Percentiles rank a stretch among this genome's conserved stretches.
Conservation (phyloP, 2,888 invertebrate species). For the Coelinius sp. region DNA sequence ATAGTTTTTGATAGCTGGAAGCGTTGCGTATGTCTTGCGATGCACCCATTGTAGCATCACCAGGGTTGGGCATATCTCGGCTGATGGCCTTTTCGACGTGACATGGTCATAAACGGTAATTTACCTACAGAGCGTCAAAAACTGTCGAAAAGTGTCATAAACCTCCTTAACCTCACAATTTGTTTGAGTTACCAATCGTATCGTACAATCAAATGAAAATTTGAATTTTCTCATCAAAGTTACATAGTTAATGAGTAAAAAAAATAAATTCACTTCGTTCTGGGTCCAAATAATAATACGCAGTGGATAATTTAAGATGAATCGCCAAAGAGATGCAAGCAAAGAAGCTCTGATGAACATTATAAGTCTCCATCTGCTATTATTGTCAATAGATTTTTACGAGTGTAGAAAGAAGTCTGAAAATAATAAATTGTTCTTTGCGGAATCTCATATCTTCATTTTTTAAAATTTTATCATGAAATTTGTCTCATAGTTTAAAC, state of each 20-base stretch:
- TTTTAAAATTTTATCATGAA: background rate
- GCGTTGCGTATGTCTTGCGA: too few relatives aligned
- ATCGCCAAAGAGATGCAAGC: background rate
- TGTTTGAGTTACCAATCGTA: too few relatives aligned
- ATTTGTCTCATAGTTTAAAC: background rate
- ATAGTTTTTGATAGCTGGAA: too few relatives aligned
- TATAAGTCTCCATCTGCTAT: background rate
- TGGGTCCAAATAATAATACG: background rate
- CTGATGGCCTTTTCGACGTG: background rate
- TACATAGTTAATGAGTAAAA: background rate
- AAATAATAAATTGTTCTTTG: background rate
- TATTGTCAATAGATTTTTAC: background rate
- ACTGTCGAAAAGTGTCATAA: background rate
- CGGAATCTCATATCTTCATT: background rate
- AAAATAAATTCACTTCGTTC: background rate
- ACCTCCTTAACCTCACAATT: background rate
- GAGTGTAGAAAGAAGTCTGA: background rate
- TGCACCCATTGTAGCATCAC: too few relatives aligned
- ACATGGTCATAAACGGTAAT: background rate
- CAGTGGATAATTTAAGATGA: background rate
- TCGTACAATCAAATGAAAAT: background rate
- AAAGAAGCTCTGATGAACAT: background rate
- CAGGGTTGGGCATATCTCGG: background rate
- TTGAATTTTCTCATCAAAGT: background rate
- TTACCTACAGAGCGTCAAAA: background rate